A percentile compares a stretch with the other conserved stretches of the same genome.
Evolutionary conservation across 2,888 invertebrate species (phyloP).

Genomic region (Conomelus anceps): DNA sequence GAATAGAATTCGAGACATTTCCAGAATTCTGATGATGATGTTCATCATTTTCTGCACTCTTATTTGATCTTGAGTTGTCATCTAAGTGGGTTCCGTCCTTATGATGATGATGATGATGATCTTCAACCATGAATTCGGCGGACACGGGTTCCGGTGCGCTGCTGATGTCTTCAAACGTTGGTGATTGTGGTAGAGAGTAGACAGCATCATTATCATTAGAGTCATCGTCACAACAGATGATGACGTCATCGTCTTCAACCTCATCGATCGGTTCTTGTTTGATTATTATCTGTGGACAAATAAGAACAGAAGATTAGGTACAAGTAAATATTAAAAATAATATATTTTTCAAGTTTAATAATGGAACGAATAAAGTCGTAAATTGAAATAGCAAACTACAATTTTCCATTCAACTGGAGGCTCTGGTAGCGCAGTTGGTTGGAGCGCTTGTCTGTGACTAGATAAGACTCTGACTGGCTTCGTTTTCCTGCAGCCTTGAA

Average conservation of each 20-base stretch:
- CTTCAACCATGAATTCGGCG: background rate
- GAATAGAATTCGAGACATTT: too few species aligned
- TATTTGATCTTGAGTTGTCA: constrained; percentile 11
- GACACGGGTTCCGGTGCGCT: background rate
- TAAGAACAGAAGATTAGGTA: too few species aligned
- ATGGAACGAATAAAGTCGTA: too few species aligned
- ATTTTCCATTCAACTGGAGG: too few species aligned
- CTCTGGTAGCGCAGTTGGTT: too few species aligned
- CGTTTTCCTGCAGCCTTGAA: too few species aligned
- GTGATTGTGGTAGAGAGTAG: background rate
- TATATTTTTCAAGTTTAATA: too few species aligned
- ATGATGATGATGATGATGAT: background rate
- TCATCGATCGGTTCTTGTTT: background rate
- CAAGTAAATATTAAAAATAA: too few species aligned
- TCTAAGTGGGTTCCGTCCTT: constrained; percentile 1
- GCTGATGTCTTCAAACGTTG: background rate
- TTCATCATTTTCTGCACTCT: constrained; percentile 7
- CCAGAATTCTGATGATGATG: too few species aligned
- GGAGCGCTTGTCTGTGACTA: too few species aligned
- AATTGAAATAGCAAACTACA: too few species aligned
- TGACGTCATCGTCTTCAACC: background rate
- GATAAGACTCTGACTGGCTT: too few species aligned
- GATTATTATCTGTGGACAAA: background rate
- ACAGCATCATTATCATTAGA: background rate
- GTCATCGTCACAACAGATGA: background rate